phyloP scores from a whole-genome alignment of 1,140 invertebrate species.

The Neoseiulus cucumeris region DNA sequence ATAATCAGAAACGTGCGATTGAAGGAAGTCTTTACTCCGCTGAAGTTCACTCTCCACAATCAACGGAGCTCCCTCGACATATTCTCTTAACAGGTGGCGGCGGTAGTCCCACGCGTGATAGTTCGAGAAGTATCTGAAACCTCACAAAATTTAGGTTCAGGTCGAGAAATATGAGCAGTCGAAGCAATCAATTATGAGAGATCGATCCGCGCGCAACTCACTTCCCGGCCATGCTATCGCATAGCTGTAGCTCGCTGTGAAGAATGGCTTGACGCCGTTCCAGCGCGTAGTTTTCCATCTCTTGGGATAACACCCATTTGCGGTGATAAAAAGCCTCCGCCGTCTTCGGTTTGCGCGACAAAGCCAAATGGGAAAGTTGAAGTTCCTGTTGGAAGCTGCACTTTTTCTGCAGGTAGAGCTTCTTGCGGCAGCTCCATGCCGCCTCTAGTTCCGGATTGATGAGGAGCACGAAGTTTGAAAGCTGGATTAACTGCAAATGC shows the following conservation, averaged over 20 bases:
- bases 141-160: background rate
- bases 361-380: background rate
- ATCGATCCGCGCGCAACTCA: background rate
- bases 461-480: background rate
- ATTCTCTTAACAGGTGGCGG: background rate
- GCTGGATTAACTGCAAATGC: background rate
- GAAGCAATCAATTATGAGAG: background rate
- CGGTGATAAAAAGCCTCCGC: background rate
- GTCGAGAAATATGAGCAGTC: too few species aligned
- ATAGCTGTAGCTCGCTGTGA: constrained; percentile 2
- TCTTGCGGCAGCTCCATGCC: background rate
- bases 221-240: background rate
- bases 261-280: background rate
- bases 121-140: background rate
- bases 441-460: background rate
- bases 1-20: background rate
- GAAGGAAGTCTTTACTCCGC: background rate
- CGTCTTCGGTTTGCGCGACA: background rate
- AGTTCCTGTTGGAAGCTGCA: constrained; percentile 5
- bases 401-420: background rate
- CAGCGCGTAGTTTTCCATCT: background rate
- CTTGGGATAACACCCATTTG: background rate
- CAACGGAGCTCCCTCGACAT: constrained; percentile 6
- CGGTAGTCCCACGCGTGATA: constrained; percentile 8
- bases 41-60: constrained; percentile 7